Conservation (phyloP, 2,113 vertebrate genomes). For the Pteruthius melanotis region DNA sequence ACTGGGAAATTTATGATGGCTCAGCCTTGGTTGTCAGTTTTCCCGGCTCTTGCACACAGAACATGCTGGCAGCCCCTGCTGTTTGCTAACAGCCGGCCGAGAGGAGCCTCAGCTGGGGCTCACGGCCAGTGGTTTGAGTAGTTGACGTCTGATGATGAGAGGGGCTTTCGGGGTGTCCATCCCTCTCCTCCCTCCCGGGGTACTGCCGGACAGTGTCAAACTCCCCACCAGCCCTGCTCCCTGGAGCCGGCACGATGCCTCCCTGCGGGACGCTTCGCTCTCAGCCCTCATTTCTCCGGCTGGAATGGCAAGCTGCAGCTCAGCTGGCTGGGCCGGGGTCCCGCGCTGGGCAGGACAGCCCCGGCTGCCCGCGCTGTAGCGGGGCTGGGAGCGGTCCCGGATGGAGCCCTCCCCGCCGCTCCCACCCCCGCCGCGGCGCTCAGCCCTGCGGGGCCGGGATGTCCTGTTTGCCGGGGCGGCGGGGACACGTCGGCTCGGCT, state of each 20-base stretch:
- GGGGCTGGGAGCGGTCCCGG: neutral
- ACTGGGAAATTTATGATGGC: neutral
- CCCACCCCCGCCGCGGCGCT: neutral
- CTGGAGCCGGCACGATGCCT: fast-evolving
- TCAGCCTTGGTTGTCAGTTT: neutral
- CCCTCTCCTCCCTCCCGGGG: neutral
- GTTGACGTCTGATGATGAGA: fast-evolving
- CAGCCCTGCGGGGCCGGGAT: neutral
- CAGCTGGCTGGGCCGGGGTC: fast-evolving
- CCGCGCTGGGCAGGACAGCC: neutral
- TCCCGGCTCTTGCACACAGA: neutral
- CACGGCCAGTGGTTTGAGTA: fast-evolving
- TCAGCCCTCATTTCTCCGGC: fast-evolving
- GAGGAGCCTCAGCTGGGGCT: neutral
- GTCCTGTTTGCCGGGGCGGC: neutral
- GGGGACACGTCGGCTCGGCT: neutral
- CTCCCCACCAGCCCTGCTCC: fast-evolving
- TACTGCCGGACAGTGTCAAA: fast-evolving
- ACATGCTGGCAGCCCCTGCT: neutral
- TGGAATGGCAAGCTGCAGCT: neutral
- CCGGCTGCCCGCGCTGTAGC: neutral
- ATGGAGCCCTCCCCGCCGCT: neutral
- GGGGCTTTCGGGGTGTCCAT: neutral
- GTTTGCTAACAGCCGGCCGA: fast-evolving
- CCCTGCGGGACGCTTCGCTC: neutral